A percentile compares a stretch with the other conserved stretches of the same genome.
Conservation (phyloP, 2,797 vertebrate genomes). For the Typhlichthys eigenmanni region DNA sequence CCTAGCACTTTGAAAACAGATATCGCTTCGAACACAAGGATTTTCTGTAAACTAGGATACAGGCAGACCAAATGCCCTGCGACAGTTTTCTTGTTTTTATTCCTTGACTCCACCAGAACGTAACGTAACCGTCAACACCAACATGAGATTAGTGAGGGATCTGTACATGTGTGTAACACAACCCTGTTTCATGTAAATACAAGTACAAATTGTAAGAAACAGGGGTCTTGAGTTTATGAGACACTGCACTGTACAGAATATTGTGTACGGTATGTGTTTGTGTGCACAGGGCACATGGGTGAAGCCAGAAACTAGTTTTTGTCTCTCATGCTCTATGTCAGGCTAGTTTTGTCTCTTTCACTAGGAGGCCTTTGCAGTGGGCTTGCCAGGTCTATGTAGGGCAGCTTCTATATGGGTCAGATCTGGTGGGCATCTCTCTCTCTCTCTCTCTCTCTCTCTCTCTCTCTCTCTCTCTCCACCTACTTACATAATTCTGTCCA, state of each 20-base stretch:
- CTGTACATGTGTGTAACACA: no score
- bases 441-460: slow-evolving; percentile 30
- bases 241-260: no score
- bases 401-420: slow-evolving; percentile 75
- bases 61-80: not conserved
- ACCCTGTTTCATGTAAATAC: no score
- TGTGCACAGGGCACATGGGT: not conserved
- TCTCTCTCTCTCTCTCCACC: slow-evolving; percentile 15
- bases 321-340: slow-evolving; percentile 16
- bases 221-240: not conserved
- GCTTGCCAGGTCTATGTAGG: slow-evolving; percentile 72
- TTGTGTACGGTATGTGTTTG: no score
- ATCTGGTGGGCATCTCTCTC: slow-evolving; percentile 58
- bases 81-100: no score
- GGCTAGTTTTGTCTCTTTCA: slow-evolving; percentile 42
- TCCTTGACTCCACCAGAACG: no score
- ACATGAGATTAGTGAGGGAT: no score
- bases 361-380: slow-evolving; percentile 52
- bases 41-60: not conserved
- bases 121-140: no score
- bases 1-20: not conserved
- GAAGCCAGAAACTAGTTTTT: slow-evolving; percentile 5
- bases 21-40: slow-evolving; percentile 2
- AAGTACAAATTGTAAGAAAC: no score
- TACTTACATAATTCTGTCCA: not conserved